Base-by-base conservation (phyloP, 1,140 invertebrate species). In the Cepaea nemoralis region DNA sequence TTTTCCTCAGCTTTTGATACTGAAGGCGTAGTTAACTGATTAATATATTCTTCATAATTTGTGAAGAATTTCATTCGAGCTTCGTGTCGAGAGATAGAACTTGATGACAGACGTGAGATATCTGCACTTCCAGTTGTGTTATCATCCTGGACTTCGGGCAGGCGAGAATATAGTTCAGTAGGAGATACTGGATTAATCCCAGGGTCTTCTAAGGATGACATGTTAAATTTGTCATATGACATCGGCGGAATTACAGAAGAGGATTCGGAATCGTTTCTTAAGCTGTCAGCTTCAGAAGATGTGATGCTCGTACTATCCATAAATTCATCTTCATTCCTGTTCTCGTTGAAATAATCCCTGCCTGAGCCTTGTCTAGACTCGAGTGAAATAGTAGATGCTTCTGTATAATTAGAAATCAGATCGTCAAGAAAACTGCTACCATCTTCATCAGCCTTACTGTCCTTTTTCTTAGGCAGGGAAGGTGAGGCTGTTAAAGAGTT, bases 401-500 rank as follows among this genome's bases (percentile, higher is more conserved):
- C 3, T 22, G 8, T 22, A 2, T 22, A 55, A 24, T 55, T 19
- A 55, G 50, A 19, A 19, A 55, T 55, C 50, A 14, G 50, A 55
- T 22, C 19, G 5, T 19, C 50, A 10, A 14, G 50, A 55, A 8
- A 55, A 55, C 50, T 35, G 16, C 73, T 12, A 22, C n/a, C 42
- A 27, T 27, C 42, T 37, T 33, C 27, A 16, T 83, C 77, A 24
- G 78, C 79, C 33, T 85, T 70, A 71, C 88, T 89, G 71, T 85
- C 83, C 37, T 84, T 83, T 85, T 89, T 91, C 50, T 85, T 80
- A 55, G 81, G 81, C 33, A 84, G 85, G n/a, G 88, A 81, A 22
- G 87, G 85, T 27, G 88, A 81, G 19, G 93, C 92, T 0, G 95
- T 96, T 1, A 95, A 95, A 63, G 94, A 95, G 22, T 95, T 95